A percentile compares a stretch with the other conserved stretches of the same genome.
Evolutionary conservation across 1,140 invertebrate genomes (phyloP).

Genomic region (Radopholus similis): DNA sequence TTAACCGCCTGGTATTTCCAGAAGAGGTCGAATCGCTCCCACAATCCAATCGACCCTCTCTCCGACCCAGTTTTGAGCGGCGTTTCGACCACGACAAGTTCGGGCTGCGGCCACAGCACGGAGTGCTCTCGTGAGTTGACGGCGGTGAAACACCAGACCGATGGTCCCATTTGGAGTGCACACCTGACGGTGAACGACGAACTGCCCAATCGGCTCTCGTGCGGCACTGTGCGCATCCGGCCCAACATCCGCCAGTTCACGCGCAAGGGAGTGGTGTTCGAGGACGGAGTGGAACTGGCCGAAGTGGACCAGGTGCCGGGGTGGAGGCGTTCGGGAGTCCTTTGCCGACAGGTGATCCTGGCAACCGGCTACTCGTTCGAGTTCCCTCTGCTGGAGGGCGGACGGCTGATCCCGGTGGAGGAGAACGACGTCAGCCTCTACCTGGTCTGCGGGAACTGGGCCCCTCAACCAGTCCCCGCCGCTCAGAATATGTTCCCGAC

Average conservation of each 20-base stretch:
- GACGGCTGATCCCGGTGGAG: slow-evolving; percentile 38
- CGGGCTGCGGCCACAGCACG: slow-evolving; percentile 62
- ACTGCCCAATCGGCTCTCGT: slow-evolving; percentile 64
- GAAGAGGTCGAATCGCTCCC: neutral
- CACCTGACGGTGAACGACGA: slow-evolving; percentile 67
- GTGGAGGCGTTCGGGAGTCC: neutral
- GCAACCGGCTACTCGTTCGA: slow-evolving; percentile 45
- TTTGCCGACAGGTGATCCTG: slow-evolving; percentile 42
- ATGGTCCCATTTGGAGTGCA: slow-evolving; percentile 50
- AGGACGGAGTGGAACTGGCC: slow-evolving; percentile 51
- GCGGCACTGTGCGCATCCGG: slow-evolving; percentile 62
- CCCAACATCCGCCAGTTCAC: slow-evolving; percentile 61
- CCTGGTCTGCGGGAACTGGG: slow-evolving; percentile 34
- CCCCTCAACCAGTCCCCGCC: neutral
- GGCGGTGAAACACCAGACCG: slow-evolving; percentile 48
- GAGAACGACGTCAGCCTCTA: slow-evolving; percentile 63
- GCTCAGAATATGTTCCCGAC: slow-evolving; percentile 62
- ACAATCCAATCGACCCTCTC: neutral
- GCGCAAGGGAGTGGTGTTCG: slow-evolving; percentile 61
- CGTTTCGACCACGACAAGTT: slow-evolving; percentile 64
- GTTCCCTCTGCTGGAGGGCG: slow-evolving; percentile 36
- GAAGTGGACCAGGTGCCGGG: slow-evolving; percentile 58
- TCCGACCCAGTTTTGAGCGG: slow-evolving; percentile 11
- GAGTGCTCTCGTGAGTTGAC: slow-evolving; percentile 58
- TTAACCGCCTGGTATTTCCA: neutral